These are phyloP conservation scores for Lepidurus packardi DNA, from an alignment of 1,140 invertebrate species.

Conservation along the genomic window DNA sequence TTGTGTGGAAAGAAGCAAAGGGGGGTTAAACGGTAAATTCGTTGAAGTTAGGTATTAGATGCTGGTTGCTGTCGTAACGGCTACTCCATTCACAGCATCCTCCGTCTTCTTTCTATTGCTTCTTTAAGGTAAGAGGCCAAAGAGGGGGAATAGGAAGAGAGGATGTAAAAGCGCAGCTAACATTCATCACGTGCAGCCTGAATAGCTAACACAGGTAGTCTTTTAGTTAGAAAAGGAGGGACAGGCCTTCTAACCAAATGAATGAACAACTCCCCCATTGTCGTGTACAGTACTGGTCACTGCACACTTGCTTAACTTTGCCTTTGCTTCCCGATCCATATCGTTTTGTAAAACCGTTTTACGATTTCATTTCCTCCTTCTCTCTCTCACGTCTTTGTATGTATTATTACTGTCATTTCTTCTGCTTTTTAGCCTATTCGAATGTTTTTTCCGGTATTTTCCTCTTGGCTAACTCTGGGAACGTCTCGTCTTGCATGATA, in stretches of 20 bases:
- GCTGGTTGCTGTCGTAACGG: background rate
- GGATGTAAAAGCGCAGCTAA: background rate
- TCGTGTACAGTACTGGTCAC: background rate
- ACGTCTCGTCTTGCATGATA: background rate
- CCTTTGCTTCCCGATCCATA: background rate
- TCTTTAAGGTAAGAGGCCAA: background rate
- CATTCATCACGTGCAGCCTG: constrained; percentile 18
- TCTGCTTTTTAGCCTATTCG: background rate
- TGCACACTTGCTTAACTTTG: background rate
- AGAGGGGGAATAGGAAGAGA: background rate
- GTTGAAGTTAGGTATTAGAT: background rate
- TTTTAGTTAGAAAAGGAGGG: constrained; percentile 9
- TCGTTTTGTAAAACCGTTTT: background rate
- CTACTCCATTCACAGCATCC: constrained; percentile 8
- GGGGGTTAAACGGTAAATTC: background rate
- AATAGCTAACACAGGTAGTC: constrained; percentile 16
- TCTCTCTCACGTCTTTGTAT: background rate
- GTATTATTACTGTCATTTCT: background rate
- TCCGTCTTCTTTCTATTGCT: no score
- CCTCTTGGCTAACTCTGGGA: background rate
- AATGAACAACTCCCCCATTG: constrained; percentile 2
- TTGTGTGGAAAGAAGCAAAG: background rate
- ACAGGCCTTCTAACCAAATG: background rate
- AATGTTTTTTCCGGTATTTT: background rate
- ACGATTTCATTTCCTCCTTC: background rate